These are phyloP conservation scores for Amphiduros pacificus DNA, from an alignment of 2,888 invertebrate species.

Conservation along the genomic window DNA sequence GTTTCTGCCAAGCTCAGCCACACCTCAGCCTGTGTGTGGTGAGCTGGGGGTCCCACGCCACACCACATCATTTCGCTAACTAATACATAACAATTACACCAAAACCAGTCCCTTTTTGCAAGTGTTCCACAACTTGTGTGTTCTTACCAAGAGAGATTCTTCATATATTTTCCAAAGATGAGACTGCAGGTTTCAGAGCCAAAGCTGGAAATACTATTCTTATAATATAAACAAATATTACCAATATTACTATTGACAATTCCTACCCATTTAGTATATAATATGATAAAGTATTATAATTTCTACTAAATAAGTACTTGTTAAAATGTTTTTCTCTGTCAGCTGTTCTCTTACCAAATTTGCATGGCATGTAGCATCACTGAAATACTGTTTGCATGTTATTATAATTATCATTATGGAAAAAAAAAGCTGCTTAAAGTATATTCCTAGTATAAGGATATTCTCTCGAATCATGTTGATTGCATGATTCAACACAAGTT, in stretches of 20 bases:
- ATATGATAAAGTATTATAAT: no score
- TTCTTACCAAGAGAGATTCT: conserved; percentile 20
- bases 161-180: conserved; percentile 18
- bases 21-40: conserved; percentile 1
- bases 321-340: background rate
- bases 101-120: no score
- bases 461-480: no score
- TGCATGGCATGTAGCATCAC: conserved; percentile 1
- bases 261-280: no score
- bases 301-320: no score
- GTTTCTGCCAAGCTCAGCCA: background rate
- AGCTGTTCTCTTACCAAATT: conserved; percentile 1
- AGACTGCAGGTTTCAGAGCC: conserved; percentile 21
- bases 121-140: no score
- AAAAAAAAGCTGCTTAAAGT: background rate
- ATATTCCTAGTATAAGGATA: no score
- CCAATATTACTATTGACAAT: no score
- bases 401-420: background rate
- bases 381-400: background rate
- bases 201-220: conserved; percentile 22
- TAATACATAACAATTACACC: no score
- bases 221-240: no score
- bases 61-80: conserved; percentile 3
- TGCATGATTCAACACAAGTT: no score
- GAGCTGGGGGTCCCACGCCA: background rate